phyloP scores from a whole-genome alignment of 2,113 vertebrate genomes.

The Holacanthus passer region DNA sequence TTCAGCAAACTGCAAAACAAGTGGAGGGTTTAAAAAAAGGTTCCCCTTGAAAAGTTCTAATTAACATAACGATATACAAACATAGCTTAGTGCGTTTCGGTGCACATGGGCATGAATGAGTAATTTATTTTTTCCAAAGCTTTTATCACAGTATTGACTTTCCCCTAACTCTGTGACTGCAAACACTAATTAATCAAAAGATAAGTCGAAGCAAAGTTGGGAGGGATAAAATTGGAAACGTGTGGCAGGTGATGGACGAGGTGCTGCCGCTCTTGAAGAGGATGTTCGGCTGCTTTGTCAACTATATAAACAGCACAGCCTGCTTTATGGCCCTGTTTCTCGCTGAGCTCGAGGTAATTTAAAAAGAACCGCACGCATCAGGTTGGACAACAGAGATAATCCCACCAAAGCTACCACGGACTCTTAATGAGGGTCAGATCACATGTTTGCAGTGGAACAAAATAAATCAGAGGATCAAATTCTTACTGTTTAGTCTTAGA shows the following conservation, averaged over 20 bases:
- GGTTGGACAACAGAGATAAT: slow-evolving; percentile 32
- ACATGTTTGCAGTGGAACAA: background rate
- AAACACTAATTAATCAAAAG: slow-evolving; percentile 69
- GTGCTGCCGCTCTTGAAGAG: slow-evolving; percentile 25
- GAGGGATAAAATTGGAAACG: slow-evolving; percentile 36
- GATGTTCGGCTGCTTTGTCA: slow-evolving; percentile 25
- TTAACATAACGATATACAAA: slow-evolving; percentile 28
- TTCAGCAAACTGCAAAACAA: slow-evolving; percentile 38
- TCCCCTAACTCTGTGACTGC: slow-evolving; percentile 36
- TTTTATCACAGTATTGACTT: slow-evolving; percentile 63
- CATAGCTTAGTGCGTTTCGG: slow-evolving; percentile 19
- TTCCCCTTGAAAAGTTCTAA: slow-evolving; percentile 16
- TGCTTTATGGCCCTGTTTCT: slow-evolving; percentile 50
- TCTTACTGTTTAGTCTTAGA: background rate
- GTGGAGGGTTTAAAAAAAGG: slow-evolving; percentile 31
- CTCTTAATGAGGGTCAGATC: slow-evolving; percentile 10
- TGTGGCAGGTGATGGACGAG: slow-evolving; percentile 50
- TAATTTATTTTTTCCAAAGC: slow-evolving; percentile 11
- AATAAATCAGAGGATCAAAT: slow-evolving; percentile 8
- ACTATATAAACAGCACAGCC: slow-evolving; percentile 30
- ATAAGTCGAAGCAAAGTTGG: slow-evolving; percentile 43
- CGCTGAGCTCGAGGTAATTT: slow-evolving; percentile 16
- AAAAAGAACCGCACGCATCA: slow-evolving; percentile 24
- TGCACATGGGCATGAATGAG: slow-evolving; percentile 16
- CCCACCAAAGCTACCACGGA: background rate